Evolutionary conservation across 2,888 invertebrate genomes (phyloP).

Genomic region (Colostygia pectinataria): DNA sequence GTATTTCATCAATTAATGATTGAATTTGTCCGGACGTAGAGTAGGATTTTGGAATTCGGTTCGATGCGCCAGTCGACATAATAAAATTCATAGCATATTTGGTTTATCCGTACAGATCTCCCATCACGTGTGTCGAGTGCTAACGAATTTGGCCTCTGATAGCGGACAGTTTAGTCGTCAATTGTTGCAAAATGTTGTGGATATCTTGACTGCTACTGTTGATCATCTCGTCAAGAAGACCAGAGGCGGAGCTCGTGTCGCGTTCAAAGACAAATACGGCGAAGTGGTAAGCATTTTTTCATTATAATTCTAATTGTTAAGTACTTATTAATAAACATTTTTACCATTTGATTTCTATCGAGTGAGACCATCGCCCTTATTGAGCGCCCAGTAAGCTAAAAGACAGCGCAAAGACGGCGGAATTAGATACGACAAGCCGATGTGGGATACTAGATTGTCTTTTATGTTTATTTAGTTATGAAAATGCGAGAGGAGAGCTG

Average conservation of each 20-base stretch:
- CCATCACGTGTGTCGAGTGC: slow-evolving; percentile 74
- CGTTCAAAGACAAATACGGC: slow-evolving; percentile 70
- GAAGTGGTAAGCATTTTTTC: slow-evolving; percentile 68
- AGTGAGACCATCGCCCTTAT: too few species aligned
- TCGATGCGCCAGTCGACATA: background rate
- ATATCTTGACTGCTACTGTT: slow-evolving; percentile 69
- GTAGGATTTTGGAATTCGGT: background rate
- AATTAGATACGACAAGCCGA: too few species aligned
- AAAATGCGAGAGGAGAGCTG: too few species aligned
- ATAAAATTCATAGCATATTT: background rate
- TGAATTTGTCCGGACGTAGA: background rate
- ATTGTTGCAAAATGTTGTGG: slow-evolving; percentile 84
- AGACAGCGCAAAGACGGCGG: too few species aligned
- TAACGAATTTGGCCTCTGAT: slow-evolving; percentile 81
- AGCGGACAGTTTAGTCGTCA: slow-evolving; percentile 79
- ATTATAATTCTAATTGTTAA: too few species aligned
- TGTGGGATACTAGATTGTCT: too few species aligned
- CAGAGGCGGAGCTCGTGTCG: slow-evolving; percentile 49
- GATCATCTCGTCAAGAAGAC: slow-evolving; percentile 44
- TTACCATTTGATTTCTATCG: too few species aligned
- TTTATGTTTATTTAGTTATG: too few species aligned
- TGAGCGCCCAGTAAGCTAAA: too few species aligned
- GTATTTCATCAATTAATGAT: too few species aligned
- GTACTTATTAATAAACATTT: too few species aligned
- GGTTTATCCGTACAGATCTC: slow-evolving; percentile 56